These are phyloP conservation scores for Wasmannia auropunctata DNA, from an alignment of 1,140 invertebrate genomes.

Conservation along the genomic window DNA sequence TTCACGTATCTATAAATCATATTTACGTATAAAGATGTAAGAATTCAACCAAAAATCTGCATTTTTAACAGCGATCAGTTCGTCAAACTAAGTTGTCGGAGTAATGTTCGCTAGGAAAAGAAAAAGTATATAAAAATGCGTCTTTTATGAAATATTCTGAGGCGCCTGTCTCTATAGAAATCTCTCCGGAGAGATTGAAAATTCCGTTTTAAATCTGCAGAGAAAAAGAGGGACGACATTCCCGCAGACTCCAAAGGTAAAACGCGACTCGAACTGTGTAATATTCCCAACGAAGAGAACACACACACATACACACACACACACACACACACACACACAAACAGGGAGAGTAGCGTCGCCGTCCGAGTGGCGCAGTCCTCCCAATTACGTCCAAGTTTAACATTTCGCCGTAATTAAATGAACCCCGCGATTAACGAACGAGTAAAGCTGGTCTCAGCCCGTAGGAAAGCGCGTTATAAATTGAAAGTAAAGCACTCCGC, in stretches of 20 bases:
- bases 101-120: no score
- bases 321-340: no score
- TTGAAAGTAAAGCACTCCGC: slow-evolving; percentile 64
- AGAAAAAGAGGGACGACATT: slow-evolving; percentile 13
- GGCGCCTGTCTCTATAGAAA: slow-evolving; percentile 1
- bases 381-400: slow-evolving; percentile 71
- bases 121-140: not conserved
- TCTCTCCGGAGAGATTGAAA: slow-evolving; percentile 19
- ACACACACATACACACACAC: no score
- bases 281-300: slow-evolving; percentile 40
- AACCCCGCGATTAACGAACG: slow-evolving; percentile 68
- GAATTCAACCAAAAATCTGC: not conserved
- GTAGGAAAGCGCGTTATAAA: slow-evolving; percentile 61
- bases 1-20: not conserved
- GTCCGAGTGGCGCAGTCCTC: slow-evolving; percentile 59
- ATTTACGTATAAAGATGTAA: not conserved
- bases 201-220: slow-evolving; percentile 33
- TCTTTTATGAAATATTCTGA: slow-evolving; percentile 24
- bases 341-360: slow-evolving; percentile 14
- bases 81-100: not conserved
- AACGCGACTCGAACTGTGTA: slow-evolving; percentile 49
- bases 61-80: not conserved
- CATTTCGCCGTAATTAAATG: slow-evolving; percentile 69
- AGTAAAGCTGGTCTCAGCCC: slow-evolving; percentile 45
- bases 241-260: slow-evolving; percentile 19